These are phyloP conservation scores for Microtus oregoni DNA, from an alignment of 2,113 vertebrate species.

Conservation along the genomic window DNA sequence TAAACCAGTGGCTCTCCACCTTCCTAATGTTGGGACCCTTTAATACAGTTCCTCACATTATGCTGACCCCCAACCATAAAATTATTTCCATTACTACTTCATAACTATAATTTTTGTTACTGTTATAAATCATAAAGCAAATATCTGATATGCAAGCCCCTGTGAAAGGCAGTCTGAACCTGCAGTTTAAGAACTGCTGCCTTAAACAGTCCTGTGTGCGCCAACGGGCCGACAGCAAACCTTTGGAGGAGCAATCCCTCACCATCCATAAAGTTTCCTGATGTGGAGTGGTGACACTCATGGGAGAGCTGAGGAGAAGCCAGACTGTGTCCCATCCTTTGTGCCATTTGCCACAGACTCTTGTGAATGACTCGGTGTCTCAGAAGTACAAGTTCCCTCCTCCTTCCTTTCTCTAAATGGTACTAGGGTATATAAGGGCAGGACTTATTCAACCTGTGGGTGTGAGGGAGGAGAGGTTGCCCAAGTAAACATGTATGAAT, in stretches of 20 bases:
- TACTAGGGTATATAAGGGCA: neutral
- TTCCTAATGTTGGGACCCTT: neutral
- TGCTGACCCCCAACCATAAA: neutral
- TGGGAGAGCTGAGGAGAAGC: neutral
- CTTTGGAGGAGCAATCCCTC: neutral
- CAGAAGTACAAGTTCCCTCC: neutral
- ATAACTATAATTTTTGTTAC: neutral
- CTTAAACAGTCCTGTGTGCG: neutral
- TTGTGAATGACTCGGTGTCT: neutral
- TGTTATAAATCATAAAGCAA: neutral
- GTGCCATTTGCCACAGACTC: neutral
- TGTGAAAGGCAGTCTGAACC: neutral
- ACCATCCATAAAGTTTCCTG: neutral
- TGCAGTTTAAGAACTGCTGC: neutral
- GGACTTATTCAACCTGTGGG: neutral
- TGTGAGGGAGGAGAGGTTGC: neutral
- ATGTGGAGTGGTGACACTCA: accelerated
- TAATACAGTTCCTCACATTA: neutral
- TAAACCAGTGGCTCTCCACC: neutral
- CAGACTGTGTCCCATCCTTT: neutral
- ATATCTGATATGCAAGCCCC: neutral
- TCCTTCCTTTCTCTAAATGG: neutral
- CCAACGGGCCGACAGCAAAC: neutral
- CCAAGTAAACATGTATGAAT: neutral
- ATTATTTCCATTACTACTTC: neutral